Evolutionary conservation across 1,140 invertebrate genomes (phyloP).

Genomic region (Belonocnema kinseyi): DNA sequence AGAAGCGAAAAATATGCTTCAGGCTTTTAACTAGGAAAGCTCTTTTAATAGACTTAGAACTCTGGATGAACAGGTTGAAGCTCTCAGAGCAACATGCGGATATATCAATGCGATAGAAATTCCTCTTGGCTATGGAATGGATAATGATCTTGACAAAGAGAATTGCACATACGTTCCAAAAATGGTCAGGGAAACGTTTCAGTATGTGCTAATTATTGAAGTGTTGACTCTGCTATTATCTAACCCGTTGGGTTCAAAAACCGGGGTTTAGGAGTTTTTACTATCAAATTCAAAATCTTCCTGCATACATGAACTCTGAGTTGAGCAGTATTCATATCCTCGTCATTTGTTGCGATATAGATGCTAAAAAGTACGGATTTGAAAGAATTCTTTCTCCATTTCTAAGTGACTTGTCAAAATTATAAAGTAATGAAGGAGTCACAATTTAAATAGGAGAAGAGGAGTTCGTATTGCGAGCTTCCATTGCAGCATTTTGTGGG

Average conservation of each 20-base stretch:
- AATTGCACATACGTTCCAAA: conserved; percentile 26
- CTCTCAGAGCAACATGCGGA: neutral
- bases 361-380: conserved; percentile 34
- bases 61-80: conserved; percentile 23
- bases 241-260: conserved; percentile 39
- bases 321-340: conserved; percentile 31
- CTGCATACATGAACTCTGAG: conserved; percentile 33
- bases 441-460: neutral
- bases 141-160: conserved; percentile 11
- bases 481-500: conserved; percentile 38
- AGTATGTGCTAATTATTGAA: conserved; percentile 24
- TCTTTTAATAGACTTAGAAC: conserved; percentile 21
- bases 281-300: conserved; percentile 33
- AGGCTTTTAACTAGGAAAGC: conserved; percentile 21
- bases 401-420: conserved; percentile 10
- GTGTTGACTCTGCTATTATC: conserved; percentile 19
- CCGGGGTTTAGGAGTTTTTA: conserved; percentile 33
- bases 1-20: neutral
- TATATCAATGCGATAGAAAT: conserved; percentile 30
- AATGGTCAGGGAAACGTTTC: neutral
- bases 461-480: conserved; percentile 32
- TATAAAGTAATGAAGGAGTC: conserved; percentile 33
- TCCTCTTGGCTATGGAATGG: conserved; percentile 26
- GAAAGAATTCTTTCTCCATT: conserved; percentile 33
- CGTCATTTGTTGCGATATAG: neutral